Evolutionary conservation across 2,113 vertebrate species (phyloP).

Genomic region (Corythornis vintsioides): DNA sequence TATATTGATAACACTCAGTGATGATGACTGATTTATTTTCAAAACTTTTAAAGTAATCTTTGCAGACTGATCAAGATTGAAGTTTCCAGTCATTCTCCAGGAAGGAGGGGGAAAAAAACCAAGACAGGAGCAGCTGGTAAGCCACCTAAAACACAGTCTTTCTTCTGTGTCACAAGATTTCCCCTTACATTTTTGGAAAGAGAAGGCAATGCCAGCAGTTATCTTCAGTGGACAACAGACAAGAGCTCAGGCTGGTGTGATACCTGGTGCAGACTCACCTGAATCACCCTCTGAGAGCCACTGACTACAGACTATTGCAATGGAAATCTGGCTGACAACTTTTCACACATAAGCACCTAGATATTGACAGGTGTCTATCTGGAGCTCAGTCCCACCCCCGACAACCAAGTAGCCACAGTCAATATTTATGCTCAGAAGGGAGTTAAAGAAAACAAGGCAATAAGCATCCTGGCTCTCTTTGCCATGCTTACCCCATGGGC

Average conservation of each 20-base stretch:
- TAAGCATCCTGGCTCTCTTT: background rate
- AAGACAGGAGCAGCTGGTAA: background rate
- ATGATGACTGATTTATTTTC: background rate
- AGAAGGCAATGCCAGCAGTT: background rate
- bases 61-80: background rate
- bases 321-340: background rate
- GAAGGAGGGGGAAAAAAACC: background rate
- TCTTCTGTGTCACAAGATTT: background rate
- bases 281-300: background rate
- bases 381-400: background rate
- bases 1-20: background rate
- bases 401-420: background rate
- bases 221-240: background rate
- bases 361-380: accelerated
- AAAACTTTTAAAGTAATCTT: background rate
- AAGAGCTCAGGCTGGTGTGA: background rate
- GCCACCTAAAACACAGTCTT: background rate
- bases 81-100: background rate
- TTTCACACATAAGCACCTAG: background rate
- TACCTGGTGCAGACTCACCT: background rate
- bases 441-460: background rate
- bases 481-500: background rate
- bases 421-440: background rate
- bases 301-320: background rate
- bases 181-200: background rate